These are phyloP conservation scores for Orthosia gracilis DNA, from an alignment of 2,888 invertebrate genomes.

Conservation along the genomic window DNA sequence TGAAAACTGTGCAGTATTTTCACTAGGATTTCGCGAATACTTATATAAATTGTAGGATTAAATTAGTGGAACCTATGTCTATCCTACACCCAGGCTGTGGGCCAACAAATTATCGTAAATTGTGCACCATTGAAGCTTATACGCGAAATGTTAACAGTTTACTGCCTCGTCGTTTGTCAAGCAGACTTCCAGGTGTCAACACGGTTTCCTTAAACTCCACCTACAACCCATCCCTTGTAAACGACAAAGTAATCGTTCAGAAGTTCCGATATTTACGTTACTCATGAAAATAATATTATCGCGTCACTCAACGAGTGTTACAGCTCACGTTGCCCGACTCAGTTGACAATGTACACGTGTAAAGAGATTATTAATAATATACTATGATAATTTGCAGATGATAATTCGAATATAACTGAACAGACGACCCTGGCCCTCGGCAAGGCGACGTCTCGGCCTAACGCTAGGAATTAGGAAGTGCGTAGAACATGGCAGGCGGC, in stretches of 20 bases:
- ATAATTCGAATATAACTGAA: constrained; percentile 59
- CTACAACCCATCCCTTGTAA: neutral
- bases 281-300: constrained; percentile 16
- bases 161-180: constrained; percentile 1
- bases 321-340: constrained; percentile 13
- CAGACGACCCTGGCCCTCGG: constrained; percentile 66
- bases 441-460: constrained; percentile 64
- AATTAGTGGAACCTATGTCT: constrained; percentile 28
- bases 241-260: neutral
- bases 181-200: constrained; percentile 7
- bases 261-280: neutral
- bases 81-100: constrained; percentile 6
- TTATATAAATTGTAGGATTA: constrained; percentile 17
- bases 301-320: neutral
- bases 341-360: constrained; percentile 34
- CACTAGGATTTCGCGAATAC: constrained; percentile 10
- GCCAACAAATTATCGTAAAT: constrained; percentile 38
- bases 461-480: constrained; percentile 76
- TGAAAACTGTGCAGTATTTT: constrained; percentile 30
- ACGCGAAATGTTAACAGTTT: constrained; percentile 11
- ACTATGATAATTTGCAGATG: constrained; percentile 46
- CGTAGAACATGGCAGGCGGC: constrained; percentile 75
- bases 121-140: constrained; percentile 12
- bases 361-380: constrained; percentile 29
- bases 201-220: neutral